These are phyloP conservation scores for Protosalanx chinensis DNA, from an alignment of 2,797 vertebrate species.

Conservation along the genomic window DNA sequence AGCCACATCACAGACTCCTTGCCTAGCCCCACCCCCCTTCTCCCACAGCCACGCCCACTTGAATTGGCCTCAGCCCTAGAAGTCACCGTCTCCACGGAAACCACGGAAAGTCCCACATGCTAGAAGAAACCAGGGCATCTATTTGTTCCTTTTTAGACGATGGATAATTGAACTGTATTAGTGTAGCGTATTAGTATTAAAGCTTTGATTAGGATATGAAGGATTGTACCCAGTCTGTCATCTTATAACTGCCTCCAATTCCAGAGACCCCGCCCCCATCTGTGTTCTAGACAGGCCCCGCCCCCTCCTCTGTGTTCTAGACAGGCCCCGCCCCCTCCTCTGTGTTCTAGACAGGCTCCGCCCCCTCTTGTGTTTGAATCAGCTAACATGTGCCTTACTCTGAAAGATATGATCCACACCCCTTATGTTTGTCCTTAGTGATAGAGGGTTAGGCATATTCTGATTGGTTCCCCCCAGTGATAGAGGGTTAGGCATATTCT, in stretches of 20 bases:
- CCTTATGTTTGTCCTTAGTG: constrained; percentile 17
- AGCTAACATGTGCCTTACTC: constrained; percentile 85
- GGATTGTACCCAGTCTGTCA: neutral
- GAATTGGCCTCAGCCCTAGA: neutral
- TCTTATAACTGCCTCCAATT: constrained; percentile 1
- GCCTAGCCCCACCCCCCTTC: neutral
- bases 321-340: constrained; percentile 69
- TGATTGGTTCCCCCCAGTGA: no score
- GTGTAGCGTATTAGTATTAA: neutral
- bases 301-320: constrained; percentile 66
- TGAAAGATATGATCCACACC: constrained; percentile 38
- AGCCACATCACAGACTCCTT: neutral
- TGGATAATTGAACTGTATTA: constrained; percentile 14
- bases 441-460: constrained; percentile 4
- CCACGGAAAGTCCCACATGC: constrained; percentile 10
- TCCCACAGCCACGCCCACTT: neutral
- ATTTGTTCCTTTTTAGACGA: constrained; percentile 50
- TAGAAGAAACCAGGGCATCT: constrained; percentile 36
- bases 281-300: constrained; percentile 70
- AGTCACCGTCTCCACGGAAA: neutral
- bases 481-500: no score
- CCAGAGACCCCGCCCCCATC: constrained; percentile 45
- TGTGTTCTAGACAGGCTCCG: constrained; percentile 19
- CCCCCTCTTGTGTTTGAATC: constrained; percentile 68
- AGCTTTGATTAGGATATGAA: neutral